Evolutionary conservation across 2,888 invertebrate genomes (phyloP).

Genomic region (Agelastica alni): DNA sequence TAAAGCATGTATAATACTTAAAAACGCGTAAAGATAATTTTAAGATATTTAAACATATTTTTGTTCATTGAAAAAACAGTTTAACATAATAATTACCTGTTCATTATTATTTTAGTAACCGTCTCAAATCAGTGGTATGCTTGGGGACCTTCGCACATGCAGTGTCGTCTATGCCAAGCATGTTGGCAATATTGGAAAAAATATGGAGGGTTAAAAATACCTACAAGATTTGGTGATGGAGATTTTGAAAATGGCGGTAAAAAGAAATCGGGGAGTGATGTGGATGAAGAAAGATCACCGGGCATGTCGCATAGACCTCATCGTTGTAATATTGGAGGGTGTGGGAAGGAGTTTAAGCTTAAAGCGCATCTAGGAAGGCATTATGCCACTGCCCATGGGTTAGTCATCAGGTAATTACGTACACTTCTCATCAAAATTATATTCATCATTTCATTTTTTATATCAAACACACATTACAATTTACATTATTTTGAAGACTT

Average conservation of each 20-base stretch:
- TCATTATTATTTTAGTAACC: constrained; percentile 63
- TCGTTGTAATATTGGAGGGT: constrained; percentile 88
- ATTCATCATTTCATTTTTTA: too few relatives aligned
- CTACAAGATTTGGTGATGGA: constrained; percentile 61
- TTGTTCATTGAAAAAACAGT: too few relatives aligned
- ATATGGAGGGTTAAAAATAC: constrained; percentile 92
- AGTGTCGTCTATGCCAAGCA: constrained; percentile 87
- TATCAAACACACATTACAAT: too few relatives aligned
- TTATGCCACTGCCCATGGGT: constrained; percentile 89
- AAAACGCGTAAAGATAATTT: too few relatives aligned
- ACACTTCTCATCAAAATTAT: too few relatives aligned
- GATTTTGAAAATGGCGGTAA: constrained; percentile 58
- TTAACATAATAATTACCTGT: too few relatives aligned
- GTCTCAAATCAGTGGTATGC: constrained; percentile 92
- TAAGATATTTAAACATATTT: too few relatives aligned
- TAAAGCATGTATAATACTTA: too few relatives aligned
- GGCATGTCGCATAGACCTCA: constrained; percentile 73
- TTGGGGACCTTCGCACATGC: constrained; percentile 93
- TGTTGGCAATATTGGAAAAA: constrained; percentile 99
- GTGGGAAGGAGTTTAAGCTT: constrained; percentile 94
- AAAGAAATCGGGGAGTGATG: constrained; percentile 56
- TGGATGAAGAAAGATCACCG: constrained; percentile 60
- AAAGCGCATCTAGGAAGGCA: constrained; percentile 94
- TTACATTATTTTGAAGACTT: too few relatives aligned
- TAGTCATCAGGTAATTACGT: constrained; percentile 61